phyloP scores from a whole-genome alignment of 2,888 invertebrate genomes.

The Salpingus planirostris region DNA sequence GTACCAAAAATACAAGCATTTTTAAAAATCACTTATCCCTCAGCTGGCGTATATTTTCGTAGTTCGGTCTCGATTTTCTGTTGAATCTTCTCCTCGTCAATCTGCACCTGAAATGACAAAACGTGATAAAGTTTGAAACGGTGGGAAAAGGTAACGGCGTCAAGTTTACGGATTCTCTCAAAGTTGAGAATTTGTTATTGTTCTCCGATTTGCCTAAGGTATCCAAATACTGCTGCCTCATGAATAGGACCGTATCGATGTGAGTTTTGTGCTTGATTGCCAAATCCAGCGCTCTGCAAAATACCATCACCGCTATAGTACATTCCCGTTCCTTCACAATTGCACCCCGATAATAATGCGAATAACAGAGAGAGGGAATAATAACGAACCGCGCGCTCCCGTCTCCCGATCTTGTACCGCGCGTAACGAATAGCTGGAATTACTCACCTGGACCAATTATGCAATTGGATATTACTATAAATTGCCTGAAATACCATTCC shows the following conservation, averaged over 20 bases:
- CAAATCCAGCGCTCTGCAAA: slow-evolving; percentile 59
- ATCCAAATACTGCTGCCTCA: slow-evolving; percentile 55
- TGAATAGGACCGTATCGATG: slow-evolving; percentile 62
- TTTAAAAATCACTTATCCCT: slow-evolving; percentile 4
- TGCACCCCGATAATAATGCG: too few relatives aligned
- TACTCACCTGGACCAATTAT: slow-evolving; percentile 63
- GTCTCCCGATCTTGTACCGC: too few relatives aligned
- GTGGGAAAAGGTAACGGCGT: slow-evolving; percentile 1
- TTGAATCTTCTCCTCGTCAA: slow-evolving; percentile 43
- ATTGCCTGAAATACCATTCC: slow-evolving; percentile 62
- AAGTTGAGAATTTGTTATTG: slow-evolving; percentile 46
- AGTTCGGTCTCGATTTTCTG: slow-evolving; percentile 41
- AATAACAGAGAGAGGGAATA: too few relatives aligned
- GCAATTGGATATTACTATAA: slow-evolving; percentile 58
- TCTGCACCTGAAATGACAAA: slow-evolving; percentile 36
- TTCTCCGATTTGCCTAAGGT: slow-evolving; percentile 49
- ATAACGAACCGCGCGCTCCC: too few relatives aligned
- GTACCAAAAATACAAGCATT: slow-evolving; percentile 1
- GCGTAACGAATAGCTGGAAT: too few relatives aligned
- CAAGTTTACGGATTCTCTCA: slow-evolving; percentile 38
- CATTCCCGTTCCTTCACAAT: too few relatives aligned
- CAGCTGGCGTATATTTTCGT: slow-evolving; percentile 8
- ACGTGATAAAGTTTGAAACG: slow-evolving; percentile 1
- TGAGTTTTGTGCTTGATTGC: slow-evolving; percentile 64
- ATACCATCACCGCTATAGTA: too few relatives aligned